Evolutionary conservation across 2,797 vertebrate species (phyloP), one percentile per base, ranked within the genome.

Genomic region (Brachyalestes nurse): DNA sequence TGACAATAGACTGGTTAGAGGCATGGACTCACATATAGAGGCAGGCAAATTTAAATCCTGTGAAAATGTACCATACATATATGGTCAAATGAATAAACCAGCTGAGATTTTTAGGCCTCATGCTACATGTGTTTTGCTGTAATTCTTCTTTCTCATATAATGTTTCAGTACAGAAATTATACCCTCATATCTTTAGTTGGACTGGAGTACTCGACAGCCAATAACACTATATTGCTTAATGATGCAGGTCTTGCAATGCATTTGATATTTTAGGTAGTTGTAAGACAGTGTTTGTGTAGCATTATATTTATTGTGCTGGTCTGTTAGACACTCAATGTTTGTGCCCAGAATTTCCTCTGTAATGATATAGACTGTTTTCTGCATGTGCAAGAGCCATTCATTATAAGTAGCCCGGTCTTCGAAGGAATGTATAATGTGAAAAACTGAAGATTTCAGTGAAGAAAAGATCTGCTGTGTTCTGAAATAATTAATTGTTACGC

Each of bases 141-240:
- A n/a, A 78, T 71, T 58, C 34, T 71, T 72, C 38, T 64, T 21
- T 53, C 23, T 19, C 55, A 60, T 3, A 53, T 38, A 72, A 45
- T 16, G 64, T 45, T 42, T 69, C 47, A 25, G 9, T 65, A 58
- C 72, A 45, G 38, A n/a, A 80, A 75, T 61, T 19, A 61, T 51
- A 66, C 16, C 49, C 8, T 75, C 40, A 65, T 17, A 45, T 75
- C 25, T 70, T 75, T 28, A 69, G 53, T 25, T 40, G 38, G 38
- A 66, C 21, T 73, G 57, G 57, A 66, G 34, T 38, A 51, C 65
- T 1, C 17, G 66, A 25, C 25, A 67, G 53, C 69, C 42, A 69
- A 74, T 58, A 55, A 42, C 23, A 10, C 61, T 70, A 62, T 73
- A 38, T 16, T 38, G 51, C 19, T 61, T 47, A 42, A 28, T 8